Percentiles rank a stretch among this genome's conserved stretches.
Conservation (phyloP, 2,797 vertebrate genomes). For the Leptatherina wallacei region DNA sequence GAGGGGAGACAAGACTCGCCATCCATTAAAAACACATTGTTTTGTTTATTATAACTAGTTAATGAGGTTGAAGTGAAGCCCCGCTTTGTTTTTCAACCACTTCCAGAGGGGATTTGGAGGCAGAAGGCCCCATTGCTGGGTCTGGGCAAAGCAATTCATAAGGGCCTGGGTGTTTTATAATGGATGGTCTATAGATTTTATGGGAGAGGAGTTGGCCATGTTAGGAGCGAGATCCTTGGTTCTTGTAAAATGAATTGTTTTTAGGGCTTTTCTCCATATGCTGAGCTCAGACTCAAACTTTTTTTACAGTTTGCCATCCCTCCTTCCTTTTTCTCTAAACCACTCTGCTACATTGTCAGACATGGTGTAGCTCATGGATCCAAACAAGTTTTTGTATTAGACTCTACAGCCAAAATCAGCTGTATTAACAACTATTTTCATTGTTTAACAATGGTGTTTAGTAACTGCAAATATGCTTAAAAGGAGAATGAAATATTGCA, state of each 20-base stretch:
- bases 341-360: conserved; percentile 17
- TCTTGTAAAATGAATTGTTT: conserved; percentile 75
- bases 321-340: conserved; percentile 37
- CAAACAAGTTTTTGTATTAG: conserved; percentile 39
- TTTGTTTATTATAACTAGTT: conserved; percentile 83
- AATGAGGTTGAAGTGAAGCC: conserved; percentile 79
- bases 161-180: conserved; percentile 72
- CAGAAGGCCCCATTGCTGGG: conserved; percentile 55
- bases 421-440: conserved; percentile 21
- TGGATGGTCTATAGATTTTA: conserved; percentile 77
- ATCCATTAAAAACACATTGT: conserved; percentile 80
- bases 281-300: conserved; percentile 54
- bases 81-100: conserved; percentile 72
- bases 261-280: conserved; percentile 69
- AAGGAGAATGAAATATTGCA: conserved; percentile 3
- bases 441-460: conserved; percentile 9
- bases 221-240: conserved; percentile 69
- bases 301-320: conserved; percentile 29
- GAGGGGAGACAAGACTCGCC: conserved; percentile 51
- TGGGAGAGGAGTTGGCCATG: conserved; percentile 71
- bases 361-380: conserved; percentile 1
- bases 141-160: conserved; percentile 54
- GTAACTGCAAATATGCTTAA: conserved; percentile 10
- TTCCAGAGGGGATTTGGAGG: conserved; percentile 75
- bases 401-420: conserved; percentile 22